phyloP scores from a whole-genome alignment of 2,113 vertebrate species.

The Chascanopsetta lugubris region DNA sequence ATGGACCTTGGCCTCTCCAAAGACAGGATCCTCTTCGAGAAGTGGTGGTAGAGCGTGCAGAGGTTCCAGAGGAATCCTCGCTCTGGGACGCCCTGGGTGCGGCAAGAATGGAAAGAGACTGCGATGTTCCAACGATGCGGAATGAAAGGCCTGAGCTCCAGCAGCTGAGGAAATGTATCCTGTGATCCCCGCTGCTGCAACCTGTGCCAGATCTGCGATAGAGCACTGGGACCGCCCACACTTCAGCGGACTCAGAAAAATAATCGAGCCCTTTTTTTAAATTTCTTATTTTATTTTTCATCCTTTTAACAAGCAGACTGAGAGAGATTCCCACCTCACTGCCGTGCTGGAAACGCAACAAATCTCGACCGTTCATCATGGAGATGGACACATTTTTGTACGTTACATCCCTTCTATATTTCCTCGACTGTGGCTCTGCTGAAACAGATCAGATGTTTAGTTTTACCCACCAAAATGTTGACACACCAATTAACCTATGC shows the following conservation, averaged over 20 bases:
- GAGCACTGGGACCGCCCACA: conserved; percentile 11
- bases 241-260: conserved; percentile 24
- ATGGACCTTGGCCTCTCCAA: conserved; percentile 79
- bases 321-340: neutral
- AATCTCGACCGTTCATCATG: neutral
- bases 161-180: conserved; percentile 4
- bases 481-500: neutral
- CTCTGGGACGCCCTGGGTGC: neutral
- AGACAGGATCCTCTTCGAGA: conserved; percentile 90
- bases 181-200: conserved; percentile 13
- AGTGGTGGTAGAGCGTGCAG: conserved; percentile 89
- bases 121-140: conserved; percentile 21
- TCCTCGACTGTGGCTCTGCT: neutral
- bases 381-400: neutral
- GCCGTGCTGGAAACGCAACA: neutral
- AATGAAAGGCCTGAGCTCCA: neutral
- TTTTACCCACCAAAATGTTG: neutral
- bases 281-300: conserved; percentile 19
- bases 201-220: conserved; percentile 5
- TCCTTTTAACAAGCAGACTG: conserved; percentile 12
- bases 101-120: conserved; percentile 1
- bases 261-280: conserved; percentile 3
- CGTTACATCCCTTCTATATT: neutral
- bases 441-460: neutral
- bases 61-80: neutral